These are phyloP conservation scores for Brachyalestes nurse DNA, from an alignment of 2,797 vertebrate genomes.

Conservation along the genomic window DNA sequence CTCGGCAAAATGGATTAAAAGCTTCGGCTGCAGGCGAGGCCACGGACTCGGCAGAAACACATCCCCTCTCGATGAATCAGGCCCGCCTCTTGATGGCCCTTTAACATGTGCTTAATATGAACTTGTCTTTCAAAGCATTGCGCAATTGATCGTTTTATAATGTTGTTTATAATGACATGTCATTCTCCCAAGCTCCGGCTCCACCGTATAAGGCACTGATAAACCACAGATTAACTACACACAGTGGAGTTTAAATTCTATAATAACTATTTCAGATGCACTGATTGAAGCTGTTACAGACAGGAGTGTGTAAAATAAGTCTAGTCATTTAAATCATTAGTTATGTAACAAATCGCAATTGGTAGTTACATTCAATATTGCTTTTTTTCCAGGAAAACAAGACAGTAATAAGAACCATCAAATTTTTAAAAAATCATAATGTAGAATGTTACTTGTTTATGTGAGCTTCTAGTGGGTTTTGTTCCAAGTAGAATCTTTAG, in stretches of 20 bases:
- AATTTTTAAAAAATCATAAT: no score
- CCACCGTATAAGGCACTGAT: slow-evolving; percentile 22
- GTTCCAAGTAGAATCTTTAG: no score
- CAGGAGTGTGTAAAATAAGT: neutral
- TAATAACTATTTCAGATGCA: neutral
- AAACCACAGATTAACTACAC: slow-evolving; percentile 15
- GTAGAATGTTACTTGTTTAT: no score
- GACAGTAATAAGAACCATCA: no score
- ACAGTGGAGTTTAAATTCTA: slow-evolving; percentile 6
- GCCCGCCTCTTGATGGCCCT: slow-evolving; percentile 22
- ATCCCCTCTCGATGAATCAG: slow-evolving; percentile 26
- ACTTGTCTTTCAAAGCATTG: slow-evolving; percentile 33
- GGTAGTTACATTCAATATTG: no score
- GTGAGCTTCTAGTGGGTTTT: no score
- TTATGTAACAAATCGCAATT: no score
- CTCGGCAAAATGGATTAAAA: slow-evolving; percentile 57
- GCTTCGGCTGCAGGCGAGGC: slow-evolving; percentile 48
- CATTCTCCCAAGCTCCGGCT: neutral
- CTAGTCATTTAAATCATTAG: no score
- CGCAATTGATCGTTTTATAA: slow-evolving; percentile 48
- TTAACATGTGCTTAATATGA: slow-evolving; percentile 54
- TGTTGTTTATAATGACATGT: slow-evolving; percentile 35
- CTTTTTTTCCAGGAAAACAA: no score
- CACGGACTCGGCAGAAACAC: slow-evolving; percentile 33
- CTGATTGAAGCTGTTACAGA: neutral